phyloP scores from a whole-genome alignment of 2,888 invertebrate species.

The Sinelater perroti region DNA sequence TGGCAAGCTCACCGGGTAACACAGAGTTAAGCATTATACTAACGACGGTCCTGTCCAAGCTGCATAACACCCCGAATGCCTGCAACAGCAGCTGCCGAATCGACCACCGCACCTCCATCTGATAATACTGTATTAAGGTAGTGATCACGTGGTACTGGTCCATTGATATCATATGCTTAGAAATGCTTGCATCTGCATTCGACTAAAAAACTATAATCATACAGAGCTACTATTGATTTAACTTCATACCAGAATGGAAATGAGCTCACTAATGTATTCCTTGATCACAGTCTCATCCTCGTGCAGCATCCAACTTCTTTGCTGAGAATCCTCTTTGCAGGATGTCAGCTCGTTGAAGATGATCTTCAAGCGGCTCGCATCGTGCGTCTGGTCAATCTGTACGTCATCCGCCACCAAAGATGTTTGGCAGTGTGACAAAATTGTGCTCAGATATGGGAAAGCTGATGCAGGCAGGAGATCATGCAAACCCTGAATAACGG shows the following conservation, averaged over 20 bases:
- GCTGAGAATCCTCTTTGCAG: constrained; percentile 94
- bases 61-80: constrained; percentile 89
- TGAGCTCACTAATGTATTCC: constrained; percentile 82
- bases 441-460: constrained; percentile 67
- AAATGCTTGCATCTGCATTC: constrained; percentile 90
- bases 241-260: constrained; percentile 78
- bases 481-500: constrained; percentile 69
- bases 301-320: constrained; percentile 93
- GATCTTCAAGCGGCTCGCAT: constrained; percentile 82
- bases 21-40: constrained; percentile 87
- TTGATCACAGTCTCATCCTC: constrained; percentile 92
- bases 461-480: constrained; percentile 68
- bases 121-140: constrained; percentile 91
- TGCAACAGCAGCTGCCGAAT: constrained; percentile 82
- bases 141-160: constrained; percentile 86
- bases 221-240: neutral
- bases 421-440: constrained; percentile 67
- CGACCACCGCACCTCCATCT: constrained; percentile 93
- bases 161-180: constrained; percentile 82
- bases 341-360: constrained; percentile 85
- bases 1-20: constrained; percentile 89
- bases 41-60: constrained; percentile 81
- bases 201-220: constrained; percentile 57
- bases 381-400: constrained; percentile 83
- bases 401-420: constrained; percentile 69